phyloP scores from a whole-genome alignment of 2,888 invertebrate genomes.

The Alviniconcha strummeri region DNA sequence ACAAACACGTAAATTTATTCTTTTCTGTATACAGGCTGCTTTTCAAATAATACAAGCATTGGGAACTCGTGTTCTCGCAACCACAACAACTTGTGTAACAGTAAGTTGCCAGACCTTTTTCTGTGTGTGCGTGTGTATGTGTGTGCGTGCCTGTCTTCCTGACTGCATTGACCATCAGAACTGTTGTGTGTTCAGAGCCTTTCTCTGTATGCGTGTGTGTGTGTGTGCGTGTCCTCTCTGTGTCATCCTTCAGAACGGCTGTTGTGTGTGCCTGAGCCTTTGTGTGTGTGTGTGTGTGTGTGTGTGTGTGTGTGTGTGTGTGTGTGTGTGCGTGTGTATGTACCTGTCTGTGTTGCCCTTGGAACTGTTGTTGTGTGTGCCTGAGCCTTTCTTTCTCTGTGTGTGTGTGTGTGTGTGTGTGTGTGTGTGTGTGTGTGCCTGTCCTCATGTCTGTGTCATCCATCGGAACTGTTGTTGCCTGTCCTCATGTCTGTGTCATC shows the following conservation, averaged over 20 bases:
- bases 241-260: too few species aligned
- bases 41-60: conserved; percentile 22
- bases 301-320: not conserved
- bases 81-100: conserved; percentile 15
- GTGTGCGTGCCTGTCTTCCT: not conserved
- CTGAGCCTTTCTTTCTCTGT: too few species aligned
- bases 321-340: not conserved
- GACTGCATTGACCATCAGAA: too few species aligned
- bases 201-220: not conserved
- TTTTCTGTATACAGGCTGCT: conserved; percentile 11
- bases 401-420: not conserved
- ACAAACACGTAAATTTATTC: too few species aligned
- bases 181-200: not conserved
- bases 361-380: not conserved
- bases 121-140: not conserved
- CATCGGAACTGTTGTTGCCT: too few species aligned
- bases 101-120: not conserved
- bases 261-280: too few species aligned
- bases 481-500: too few species aligned
- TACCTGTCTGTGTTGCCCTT: not conserved
- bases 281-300: too few species aligned
- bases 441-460: not conserved
- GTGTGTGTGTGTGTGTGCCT: not conserved
- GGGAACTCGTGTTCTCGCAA: conserved; percentile 1
- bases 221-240: not conserved